Conservation (phyloP, 1,140 invertebrate species). For the Bombus affinis region DNA sequence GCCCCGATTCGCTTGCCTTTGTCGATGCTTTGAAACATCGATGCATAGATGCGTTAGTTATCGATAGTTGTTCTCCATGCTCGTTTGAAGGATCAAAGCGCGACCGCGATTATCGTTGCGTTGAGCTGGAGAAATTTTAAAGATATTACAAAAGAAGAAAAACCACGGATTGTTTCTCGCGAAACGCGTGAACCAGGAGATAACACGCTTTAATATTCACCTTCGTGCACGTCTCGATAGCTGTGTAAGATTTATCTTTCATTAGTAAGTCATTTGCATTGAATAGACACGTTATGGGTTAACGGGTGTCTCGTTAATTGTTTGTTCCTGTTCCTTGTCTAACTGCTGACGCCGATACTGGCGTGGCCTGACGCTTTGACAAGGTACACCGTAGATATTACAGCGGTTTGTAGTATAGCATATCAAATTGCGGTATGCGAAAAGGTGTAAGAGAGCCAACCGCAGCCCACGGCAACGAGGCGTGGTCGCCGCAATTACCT, state of each 20-base stretch:
- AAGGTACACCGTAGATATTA: constrained; percentile 67
- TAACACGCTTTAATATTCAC: constrained; percentile 21
- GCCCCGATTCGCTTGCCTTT: not conserved
- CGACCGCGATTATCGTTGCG: no score
- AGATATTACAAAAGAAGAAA: not conserved
- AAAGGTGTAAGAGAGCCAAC: constrained; percentile 72
- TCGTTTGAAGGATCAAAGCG: no score
- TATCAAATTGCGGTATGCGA: constrained; percentile 62
- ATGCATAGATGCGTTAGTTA: not conserved
- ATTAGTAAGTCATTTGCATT: constrained; percentile 75
- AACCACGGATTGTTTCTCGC: constrained; percentile 26
- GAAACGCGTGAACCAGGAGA: constrained; percentile 19
- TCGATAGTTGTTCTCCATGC: no score
- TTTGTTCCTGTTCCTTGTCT: constrained; percentile 69
- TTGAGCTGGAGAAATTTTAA: not conserved
- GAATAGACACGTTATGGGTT: constrained; percentile 73
- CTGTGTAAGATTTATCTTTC: constrained; percentile 74
- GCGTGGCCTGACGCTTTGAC: constrained; percentile 66
- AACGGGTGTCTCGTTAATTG: constrained; percentile 74
- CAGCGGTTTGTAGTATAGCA: constrained; percentile 34
- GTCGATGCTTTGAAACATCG: not conserved
- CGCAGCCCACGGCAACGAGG: constrained; percentile 74
- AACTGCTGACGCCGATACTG: constrained; percentile 34
- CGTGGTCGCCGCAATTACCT: constrained; percentile 79
- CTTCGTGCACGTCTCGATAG: constrained; percentile 49